phyloP scores from a whole-genome alignment of 2,113 vertebrate species.

The Ailurus styani region DNA sequence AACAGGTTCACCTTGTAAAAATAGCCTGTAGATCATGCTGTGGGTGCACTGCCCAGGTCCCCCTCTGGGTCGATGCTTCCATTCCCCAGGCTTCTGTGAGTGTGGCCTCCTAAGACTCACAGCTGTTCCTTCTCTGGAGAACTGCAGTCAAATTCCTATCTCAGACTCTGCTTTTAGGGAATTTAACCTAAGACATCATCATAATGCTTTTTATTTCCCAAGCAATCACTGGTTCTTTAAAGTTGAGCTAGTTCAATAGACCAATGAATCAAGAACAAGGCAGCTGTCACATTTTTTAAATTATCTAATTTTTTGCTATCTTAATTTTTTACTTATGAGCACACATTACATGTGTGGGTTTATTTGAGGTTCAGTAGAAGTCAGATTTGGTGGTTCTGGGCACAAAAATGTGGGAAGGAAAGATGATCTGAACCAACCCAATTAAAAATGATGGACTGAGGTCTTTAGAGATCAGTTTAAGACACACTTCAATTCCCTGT shows the following conservation, averaged over 20 bases:
- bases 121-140: not conserved
- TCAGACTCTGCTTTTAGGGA: not conserved
- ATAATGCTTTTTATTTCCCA: not conserved
- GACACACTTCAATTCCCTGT: not conserved
- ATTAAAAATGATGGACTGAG: not conserved
- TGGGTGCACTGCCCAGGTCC: not conserved
- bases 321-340: not conserved
- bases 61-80: too few relatives aligned
- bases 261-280: not conserved
- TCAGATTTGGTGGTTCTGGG: not conserved
- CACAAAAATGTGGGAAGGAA: not conserved
- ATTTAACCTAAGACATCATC: not conserved
- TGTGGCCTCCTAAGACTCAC: not conserved
- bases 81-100: not conserved
- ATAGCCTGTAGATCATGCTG: not conserved
- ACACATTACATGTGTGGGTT: not conserved
- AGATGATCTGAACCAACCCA: not conserved
- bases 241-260: not conserved
- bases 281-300: slow-evolving; percentile 9
- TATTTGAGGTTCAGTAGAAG: not conserved
- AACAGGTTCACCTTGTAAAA: not conserved
- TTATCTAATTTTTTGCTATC: not conserved
- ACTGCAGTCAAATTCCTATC: not conserved
- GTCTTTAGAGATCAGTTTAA: not conserved
- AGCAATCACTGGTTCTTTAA: not conserved